A percentile compares a stretch with the other conserved stretches of the same genome.
Conservation (phyloP, 2,888 invertebrate genomes). For the Oxytorus armatus region DNA sequence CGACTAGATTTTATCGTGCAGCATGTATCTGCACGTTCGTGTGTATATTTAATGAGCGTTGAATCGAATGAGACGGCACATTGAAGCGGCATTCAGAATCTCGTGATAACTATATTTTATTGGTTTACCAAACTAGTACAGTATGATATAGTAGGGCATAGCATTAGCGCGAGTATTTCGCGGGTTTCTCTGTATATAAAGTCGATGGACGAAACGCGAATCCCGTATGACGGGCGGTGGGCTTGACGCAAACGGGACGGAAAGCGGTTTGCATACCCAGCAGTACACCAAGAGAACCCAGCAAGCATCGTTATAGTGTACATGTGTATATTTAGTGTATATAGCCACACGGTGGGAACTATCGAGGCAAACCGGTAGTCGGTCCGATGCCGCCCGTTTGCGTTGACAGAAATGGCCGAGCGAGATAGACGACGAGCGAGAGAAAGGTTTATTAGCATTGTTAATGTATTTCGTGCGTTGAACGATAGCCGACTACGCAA, state of each 20-base stretch:
- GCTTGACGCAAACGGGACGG: conserved; percentile 69
- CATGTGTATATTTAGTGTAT: neutral
- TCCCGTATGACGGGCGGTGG: conserved; percentile 59
- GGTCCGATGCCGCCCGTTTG: conserved; percentile 68
- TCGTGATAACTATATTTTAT: conserved; percentile 65
- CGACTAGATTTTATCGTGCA: conserved; percentile 60
- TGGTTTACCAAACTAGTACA: conserved; percentile 53
- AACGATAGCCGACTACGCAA: conserved; percentile 47
- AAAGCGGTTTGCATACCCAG: conserved; percentile 68
- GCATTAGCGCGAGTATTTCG: conserved; percentile 55
- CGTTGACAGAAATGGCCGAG: conserved; percentile 66
- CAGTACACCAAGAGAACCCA: neutral
- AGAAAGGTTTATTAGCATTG: conserved; percentile 74
- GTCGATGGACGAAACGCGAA: conserved; percentile 65
- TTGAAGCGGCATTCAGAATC: conserved; percentile 48
- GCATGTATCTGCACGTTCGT: conserved; percentile 64
- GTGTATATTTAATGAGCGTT: conserved; percentile 68
- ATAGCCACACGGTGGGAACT: conserved; percentile 71
- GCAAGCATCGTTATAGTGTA: neutral
- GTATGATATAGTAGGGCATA: conserved; percentile 36
- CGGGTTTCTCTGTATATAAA: conserved; percentile 59
- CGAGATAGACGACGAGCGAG: conserved; percentile 34
- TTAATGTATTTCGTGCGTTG: conserved; percentile 71
- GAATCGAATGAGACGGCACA: conserved; percentile 60
- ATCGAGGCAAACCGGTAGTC: conserved; percentile 72